These are phyloP conservation scores for Amorpha juglandis DNA, from an alignment of 2,888 invertebrate genomes.

Conservation along the genomic window DNA sequence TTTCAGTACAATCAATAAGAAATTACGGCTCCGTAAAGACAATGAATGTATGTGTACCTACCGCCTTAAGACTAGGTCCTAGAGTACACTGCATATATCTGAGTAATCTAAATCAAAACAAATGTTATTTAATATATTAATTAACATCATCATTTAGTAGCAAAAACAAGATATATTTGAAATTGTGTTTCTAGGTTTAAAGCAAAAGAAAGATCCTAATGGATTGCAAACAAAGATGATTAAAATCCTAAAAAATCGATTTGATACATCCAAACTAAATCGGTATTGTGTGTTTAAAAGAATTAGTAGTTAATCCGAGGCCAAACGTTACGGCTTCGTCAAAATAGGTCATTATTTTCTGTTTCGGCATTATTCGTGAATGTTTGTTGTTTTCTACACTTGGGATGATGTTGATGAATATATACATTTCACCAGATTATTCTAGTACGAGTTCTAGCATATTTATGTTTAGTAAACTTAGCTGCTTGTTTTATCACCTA, in stretches of 20 bases:
- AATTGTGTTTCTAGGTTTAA: background rate
- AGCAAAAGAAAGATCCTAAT: background rate
- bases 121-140: too few relatives aligned
- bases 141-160: background rate
- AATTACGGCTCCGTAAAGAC: too few relatives aligned
- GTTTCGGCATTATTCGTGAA: constrained; percentile 27
- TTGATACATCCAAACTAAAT: background rate
- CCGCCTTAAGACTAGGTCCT: too few relatives aligned
- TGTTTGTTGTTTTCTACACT: background rate
- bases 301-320: constrained; percentile 54
- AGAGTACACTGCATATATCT: too few relatives aligned
- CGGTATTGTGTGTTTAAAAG: constrained; percentile 33
- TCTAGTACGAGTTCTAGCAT: too few relatives aligned
- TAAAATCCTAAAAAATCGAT: background rate
- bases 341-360: constrained; percentile 47
- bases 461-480: too few relatives aligned
- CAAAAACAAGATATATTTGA: background rate
- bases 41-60: too few relatives aligned
- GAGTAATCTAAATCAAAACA: too few relatives aligned
- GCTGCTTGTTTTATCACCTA: too few relatives aligned
- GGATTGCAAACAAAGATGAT: background rate
- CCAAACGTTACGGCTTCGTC: constrained; percentile 48
- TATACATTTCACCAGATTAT: too few relatives aligned
- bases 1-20: too few relatives aligned
- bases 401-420: background rate